Conservation (phyloP, 2,888 invertebrate genomes). For the Cheilosia grossa region DNA sequence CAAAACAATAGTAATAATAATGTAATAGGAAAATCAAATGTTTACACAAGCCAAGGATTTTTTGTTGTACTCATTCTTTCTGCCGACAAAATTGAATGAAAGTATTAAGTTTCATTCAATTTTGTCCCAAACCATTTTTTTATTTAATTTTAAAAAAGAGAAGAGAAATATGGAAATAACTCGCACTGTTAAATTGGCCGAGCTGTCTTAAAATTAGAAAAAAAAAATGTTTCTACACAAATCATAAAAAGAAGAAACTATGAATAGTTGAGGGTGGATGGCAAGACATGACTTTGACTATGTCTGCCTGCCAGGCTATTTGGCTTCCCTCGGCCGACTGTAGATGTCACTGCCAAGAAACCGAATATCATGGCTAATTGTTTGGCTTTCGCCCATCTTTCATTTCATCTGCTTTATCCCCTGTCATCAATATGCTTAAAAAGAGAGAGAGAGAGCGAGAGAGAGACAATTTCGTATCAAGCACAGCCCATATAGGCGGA, state of each 20-base stretch:
- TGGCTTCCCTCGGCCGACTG: slow-evolving; percentile 38
- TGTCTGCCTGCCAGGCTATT: slow-evolving; percentile 31
- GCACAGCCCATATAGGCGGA: slow-evolving; percentile 27
- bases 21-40: slow-evolving; percentile 1
- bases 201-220: slow-evolving; percentile 15
- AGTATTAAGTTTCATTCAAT: no score
- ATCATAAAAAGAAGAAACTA: slow-evolving; percentile 14
- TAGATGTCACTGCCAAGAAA: slow-evolving; percentile 67
- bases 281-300: slow-evolving; percentile 6
- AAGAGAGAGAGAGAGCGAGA: background rate
- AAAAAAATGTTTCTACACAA: slow-evolving; percentile 20
- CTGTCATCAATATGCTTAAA: background rate
- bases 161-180: slow-evolving; percentile 1
- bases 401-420: slow-evolving; percentile 28
- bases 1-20: no score
- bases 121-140: slow-evolving; percentile 6
- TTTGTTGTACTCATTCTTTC: background rate
- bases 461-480: slow-evolving; percentile 8
- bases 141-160: slow-evolving; percentile 15
- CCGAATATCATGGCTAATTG: slow-evolving; percentile 64
- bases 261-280: slow-evolving; percentile 43
- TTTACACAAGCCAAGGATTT: slow-evolving; percentile 50
- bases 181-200: background rate
- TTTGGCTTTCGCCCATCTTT: slow-evolving; percentile 61
- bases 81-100: no score